Conservation (phyloP, 2,888 invertebrate species). For the Junonia oenone region DNA sequence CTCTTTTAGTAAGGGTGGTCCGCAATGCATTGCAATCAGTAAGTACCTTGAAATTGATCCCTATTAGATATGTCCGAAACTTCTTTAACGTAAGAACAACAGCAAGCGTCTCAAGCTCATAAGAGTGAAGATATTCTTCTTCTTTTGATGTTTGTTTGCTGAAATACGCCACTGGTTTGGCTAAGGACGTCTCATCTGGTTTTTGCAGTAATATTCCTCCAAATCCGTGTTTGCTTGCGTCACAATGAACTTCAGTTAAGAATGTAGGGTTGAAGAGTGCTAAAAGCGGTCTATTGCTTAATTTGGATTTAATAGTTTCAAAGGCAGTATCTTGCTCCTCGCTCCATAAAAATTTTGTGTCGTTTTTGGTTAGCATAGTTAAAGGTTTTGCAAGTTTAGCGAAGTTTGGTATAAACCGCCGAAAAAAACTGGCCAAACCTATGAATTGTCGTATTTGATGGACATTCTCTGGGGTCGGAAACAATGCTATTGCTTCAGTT, state of each 20-base stretch:
- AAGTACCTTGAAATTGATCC: background rate
- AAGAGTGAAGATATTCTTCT: background rate
- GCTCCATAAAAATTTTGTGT: slow-evolving; percentile 13
- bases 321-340: slow-evolving; percentile 3
- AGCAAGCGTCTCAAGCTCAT: slow-evolving; percentile 2
- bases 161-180: background rate
- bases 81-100: slow-evolving; percentile 1
- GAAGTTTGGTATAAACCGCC: slow-evolving; percentile 32
- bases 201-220: slow-evolving; percentile 3
- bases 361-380: slow-evolving; percentile 9
- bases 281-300: background rate
- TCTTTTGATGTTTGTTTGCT: background rate
- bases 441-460: slow-evolving; percentile 37
- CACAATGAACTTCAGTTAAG: slow-evolving; percentile 5
- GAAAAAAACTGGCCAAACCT: slow-evolving; percentile 27
- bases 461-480: slow-evolving; percentile 29
- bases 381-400: slow-evolving; percentile 16
- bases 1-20: slow-evolving; percentile 3
- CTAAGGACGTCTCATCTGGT: background rate
- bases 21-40: background rate
- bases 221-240: slow-evolving; percentile 1
- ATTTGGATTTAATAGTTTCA: slow-evolving; percentile 4
- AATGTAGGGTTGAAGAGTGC: background rate
- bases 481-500: slow-evolving; percentile 26
- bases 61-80: background rate